Base-by-base conservation (phyloP, 2,797 vertebrate genomes). In the Falco concolor region DNA sequence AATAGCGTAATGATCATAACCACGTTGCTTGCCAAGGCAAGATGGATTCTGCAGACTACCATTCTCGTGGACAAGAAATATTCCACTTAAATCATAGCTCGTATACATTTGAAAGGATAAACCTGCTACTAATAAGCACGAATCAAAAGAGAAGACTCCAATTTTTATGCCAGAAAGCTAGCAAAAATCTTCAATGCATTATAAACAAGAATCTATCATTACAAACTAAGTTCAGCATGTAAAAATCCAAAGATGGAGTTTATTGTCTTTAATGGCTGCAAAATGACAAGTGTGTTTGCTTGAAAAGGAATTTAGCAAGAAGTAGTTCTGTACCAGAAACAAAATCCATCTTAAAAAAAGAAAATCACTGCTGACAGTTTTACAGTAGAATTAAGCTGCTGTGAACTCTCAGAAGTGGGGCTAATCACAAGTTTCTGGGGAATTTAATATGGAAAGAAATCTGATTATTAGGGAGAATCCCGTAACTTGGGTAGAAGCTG, bases 351-450 rank as follows among this genome's bases (percentile, higher is more conserved):
- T 93, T 93, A 61, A 83, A 94, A 88, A 69, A 88, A 73, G 77
- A 93, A 90, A 90, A 96, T 85, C 96, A 69, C 86, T 81, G 93
- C 91, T 95, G 97, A 97, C 94, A 92, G 91, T 90, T 97, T 97
- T 94, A 96, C 92, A 96, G 93, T 38, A 88, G 87, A 97, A 97
- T 91, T 97, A 97, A 97, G 95, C 95, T 12, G 76, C 20, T 72
- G 93, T 96, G 90, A 97, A 96, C 94, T 97, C 90, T 94, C 72
- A 82, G 63, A 93, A 93, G 87, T 61, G 94, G 95, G 94, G 95
- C 96, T 97, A 95, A 98, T 96, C 95, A 94, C 89, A 95, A 88
- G 79, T 96, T 97, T 84, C 97, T 96, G 81, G 80, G 83, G 92
- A 75, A 96, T 91, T 94, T 77, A 40, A 76, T 7, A 53, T 5